Base-by-base conservation (phyloP, 2,797 vertebrate species). In the Peromyscus attwateri region DNA sequence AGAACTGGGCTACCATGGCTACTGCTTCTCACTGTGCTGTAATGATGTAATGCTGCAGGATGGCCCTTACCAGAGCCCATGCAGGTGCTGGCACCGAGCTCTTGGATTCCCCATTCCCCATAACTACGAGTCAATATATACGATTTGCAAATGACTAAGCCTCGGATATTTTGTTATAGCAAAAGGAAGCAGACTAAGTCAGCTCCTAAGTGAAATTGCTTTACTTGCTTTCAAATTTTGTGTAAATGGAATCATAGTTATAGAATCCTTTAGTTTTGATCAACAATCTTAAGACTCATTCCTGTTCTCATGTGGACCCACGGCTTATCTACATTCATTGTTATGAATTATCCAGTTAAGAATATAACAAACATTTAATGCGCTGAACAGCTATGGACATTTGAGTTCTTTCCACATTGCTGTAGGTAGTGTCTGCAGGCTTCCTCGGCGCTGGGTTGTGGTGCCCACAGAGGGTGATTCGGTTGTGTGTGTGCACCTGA, bases 271-370 rank as follows among this genome's bases (percentile, higher is more conserved):
- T 43, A 11, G 9, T 43, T 83, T 62, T 1, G 64, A 46, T 88
- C 57, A 91, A 3, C 73, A 52, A 55, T 66, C 31, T 62, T 66
- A 31, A 87, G 81, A 46, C 37, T 93, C 16, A 77, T 70, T 29
- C 77, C n/a, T 70, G 3, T 68, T 75, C 10, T 87, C 66, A 37
- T 37, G 31, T 19, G 14, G 46, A 77, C 27, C 46, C 43, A 31
- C 1, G 37, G 57, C 37, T 64, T 64, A 31, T 43, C 57, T 83
- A 43, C 37, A 43, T 43, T 31, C 60, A 43, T 31, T 10, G 60
- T 19, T 89, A 49, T 66, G 62, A 12, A 40, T 88, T 66, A 88
- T 68, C 16, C 25, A 25, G 64, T 52, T 82, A 76, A 93, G 71
- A 87, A 83, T 46, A 64, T 27, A 87, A 31, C 21, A 37, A 34